These are phyloP conservation scores for Salvelinus alpinus DNA, from an alignment of 2,113 vertebrate genomes.

Conservation along the genomic window DNA sequence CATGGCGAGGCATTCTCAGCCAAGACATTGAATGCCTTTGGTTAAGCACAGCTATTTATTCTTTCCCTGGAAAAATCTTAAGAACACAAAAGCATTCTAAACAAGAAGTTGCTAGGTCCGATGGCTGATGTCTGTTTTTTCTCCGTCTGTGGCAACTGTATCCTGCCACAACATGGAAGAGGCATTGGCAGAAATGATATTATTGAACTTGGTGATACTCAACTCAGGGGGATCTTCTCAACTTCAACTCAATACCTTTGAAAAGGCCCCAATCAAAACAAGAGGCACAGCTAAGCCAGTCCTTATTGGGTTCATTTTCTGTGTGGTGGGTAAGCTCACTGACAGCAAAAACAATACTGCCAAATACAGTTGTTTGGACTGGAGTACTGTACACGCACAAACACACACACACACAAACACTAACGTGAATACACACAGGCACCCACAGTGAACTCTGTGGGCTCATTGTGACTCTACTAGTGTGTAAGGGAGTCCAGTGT, in stretches of 20 bases:
- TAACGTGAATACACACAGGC: conserved; percentile 11
- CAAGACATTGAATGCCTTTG: conserved; percentile 62
- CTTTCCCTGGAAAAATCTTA: conserved; percentile 53
- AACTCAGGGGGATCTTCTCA: conserved; percentile 49
- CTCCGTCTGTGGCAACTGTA: conserved; percentile 39
- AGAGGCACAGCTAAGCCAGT: conserved; percentile 40
- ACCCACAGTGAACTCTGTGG: conserved; percentile 46
- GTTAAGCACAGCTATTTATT: conserved; percentile 66
- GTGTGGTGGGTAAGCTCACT: conserved; percentile 45
- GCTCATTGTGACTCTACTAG: conserved; percentile 26
- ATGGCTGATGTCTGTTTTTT: conserved; percentile 47
- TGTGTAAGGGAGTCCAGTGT: conserved; percentile 24
- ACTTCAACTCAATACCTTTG: conserved; percentile 49
- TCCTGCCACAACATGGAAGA: conserved; percentile 29
- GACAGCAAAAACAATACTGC: conserved; percentile 47
- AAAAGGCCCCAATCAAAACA: conserved; percentile 45
- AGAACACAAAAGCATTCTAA: conserved; percentile 62
- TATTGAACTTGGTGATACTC: conserved; percentile 34
- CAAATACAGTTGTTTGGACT: conserved; percentile 46
- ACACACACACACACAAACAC: conserved; percentile 2
- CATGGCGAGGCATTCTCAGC: conserved; percentile 58
- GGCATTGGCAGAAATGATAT: conserved; percentile 14
- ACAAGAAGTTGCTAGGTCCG: conserved; percentile 49
- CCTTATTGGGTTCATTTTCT: conserved; percentile 49
- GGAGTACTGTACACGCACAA: conserved; percentile 34